Base-by-base conservation (phyloP, 2,797 vertebrate species). In the Telmatherina bonti region DNA sequence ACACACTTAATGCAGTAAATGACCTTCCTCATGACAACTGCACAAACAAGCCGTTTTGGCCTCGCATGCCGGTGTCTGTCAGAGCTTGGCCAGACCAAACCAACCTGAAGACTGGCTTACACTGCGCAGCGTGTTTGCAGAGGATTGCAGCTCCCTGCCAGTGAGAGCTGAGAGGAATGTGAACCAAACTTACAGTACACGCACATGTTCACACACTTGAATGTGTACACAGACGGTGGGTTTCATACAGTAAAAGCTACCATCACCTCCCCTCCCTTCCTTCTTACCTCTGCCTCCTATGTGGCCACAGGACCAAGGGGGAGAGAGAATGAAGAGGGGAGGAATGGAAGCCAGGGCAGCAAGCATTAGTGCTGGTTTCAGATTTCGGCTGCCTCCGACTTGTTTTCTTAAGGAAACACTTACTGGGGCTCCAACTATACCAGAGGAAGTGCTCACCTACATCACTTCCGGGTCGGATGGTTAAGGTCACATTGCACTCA, bases 331-430 rank as follows among this genome's bases (percentile, higher is more conserved):
- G 62, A 67, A 64, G 63, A 61, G 62, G 76, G 63, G 61, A 64
- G 76, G 66, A 68, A 53, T 57, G 59, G 22, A 67, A 81, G 78
- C 83, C 69, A 74, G 81, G 70, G 79, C 72, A 79, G 84, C 68
- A 76, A 54, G 78, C 76, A 91, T 90, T 92, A 92, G 85, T 63
- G n/a, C 76, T 38, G 85, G 85, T 88, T 81, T 95, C 88, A 76
- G 85, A 86, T 94, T 93, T 88, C 91, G 30, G 66, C 62, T 35
- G 64, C 84, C 83, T 86, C 78, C 10, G 70, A 87, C 81, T 86
- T 93, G 91, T 93, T 94, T 92, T 93, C 89, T 92, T 94, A 90
- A 89, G 91, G 89, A 93, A 93, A 91, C 87, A 89, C 85, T 91
- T 90, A 91, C 81, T 79, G 86, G 62, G 71, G 81, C 84, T 89